Conservation (phyloP, 2,797 vertebrate species). For the Smutsia temminckii region DNA sequence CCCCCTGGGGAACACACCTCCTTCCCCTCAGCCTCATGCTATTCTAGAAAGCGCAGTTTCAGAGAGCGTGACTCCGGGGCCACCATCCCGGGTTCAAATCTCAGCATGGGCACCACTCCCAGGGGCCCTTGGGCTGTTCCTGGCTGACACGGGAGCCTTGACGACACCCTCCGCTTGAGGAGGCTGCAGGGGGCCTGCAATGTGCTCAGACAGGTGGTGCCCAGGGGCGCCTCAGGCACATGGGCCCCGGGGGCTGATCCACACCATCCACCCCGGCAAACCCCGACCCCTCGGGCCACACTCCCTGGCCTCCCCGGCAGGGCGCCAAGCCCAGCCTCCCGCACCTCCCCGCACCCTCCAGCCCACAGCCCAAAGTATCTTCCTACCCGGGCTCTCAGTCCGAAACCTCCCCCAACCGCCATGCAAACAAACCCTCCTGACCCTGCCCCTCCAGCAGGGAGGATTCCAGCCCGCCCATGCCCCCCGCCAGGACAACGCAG, state of each 20-base stretch:
- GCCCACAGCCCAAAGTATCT: not conserved
- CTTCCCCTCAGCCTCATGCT: not conserved
- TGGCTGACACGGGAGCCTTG: accelerated
- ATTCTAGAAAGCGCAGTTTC: not conserved
- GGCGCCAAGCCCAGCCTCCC: not conserved
- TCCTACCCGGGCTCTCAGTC: not conserved
- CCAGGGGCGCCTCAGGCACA: accelerated
- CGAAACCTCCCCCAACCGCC: not conserved
- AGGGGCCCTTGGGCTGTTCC: not conserved
- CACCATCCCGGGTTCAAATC: accelerated
- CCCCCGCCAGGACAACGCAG: accelerated
- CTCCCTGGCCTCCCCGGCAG: not conserved
- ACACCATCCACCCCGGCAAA: not conserved
- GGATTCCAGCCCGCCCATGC: accelerated
- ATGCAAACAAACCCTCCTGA: not conserved
- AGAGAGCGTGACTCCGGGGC: not conserved
- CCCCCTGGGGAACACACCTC: accelerated
- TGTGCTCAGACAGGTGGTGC: not conserved
- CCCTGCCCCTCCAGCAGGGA: not conserved
- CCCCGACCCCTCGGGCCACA: accelerated
- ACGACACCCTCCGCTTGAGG: accelerated
- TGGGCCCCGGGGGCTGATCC: accelerated
- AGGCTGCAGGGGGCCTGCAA: no score
- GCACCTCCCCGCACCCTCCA: no score
- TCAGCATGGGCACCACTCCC: not conserved